Conservation (phyloP, 2,113 vertebrate genomes). For the Anhinga anhinga region DNA sequence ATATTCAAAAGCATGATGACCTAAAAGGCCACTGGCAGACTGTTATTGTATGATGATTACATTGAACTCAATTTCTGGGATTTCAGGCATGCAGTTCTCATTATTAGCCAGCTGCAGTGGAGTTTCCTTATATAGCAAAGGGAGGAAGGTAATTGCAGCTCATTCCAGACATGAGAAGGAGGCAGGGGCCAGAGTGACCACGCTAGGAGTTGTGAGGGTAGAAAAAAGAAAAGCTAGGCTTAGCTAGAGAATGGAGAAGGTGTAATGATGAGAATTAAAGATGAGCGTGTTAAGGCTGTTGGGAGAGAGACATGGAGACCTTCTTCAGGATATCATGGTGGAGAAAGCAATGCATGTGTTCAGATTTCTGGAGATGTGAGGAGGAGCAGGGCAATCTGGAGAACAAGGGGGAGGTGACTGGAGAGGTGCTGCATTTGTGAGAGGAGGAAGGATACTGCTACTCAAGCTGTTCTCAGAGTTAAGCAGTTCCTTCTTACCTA, state of each 20-base stretch:
- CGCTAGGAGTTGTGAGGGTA: neutral
- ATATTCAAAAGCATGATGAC: neutral
- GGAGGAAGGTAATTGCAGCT: neutral
- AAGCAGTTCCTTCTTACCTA: neutral
- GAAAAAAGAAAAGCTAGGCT: neutral
- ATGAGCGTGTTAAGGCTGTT: neutral
- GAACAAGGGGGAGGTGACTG: neutral
- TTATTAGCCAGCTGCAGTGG: neutral
- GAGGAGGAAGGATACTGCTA: neutral
- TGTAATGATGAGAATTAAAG: neutral
- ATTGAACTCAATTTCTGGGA: neutral
- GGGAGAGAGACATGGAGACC: neutral
- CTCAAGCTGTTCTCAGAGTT: neutral
- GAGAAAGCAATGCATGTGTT: neutral
- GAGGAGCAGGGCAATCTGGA: neutral
- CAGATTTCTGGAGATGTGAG: neutral
- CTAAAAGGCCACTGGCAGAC: neutral
- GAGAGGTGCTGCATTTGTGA: neutral
- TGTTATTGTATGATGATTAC: neutral
- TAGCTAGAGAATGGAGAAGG: neutral
- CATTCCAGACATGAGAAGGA: neutral
- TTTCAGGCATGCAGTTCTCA: neutral
- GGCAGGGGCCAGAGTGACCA: neutral
- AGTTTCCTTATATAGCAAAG: neutral
- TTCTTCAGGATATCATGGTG: neutral